These are phyloP conservation scores for Nemoura dubitans DNA, from an alignment of 2,888 invertebrate species.

Conservation along the genomic window DNA sequence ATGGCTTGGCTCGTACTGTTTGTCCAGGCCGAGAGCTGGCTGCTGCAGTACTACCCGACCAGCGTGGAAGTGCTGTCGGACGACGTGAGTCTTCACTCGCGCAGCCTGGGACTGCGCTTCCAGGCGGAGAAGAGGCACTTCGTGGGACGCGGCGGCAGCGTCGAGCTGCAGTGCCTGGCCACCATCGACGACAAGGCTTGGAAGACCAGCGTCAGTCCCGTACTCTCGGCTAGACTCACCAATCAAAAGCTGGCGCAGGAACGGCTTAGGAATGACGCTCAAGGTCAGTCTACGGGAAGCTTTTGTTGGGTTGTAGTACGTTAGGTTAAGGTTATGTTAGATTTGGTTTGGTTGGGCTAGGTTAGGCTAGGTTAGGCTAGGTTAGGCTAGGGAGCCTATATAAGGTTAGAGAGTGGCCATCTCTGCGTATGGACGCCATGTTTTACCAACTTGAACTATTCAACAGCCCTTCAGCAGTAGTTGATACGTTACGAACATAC, in stretches of 20 bases:
- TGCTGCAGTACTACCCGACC: conserved; percentile 29
- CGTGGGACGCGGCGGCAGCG: conserved; percentile 50
- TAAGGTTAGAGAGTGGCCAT: too few species aligned
- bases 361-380: too few species aligned
- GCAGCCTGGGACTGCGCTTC: conserved; percentile 56
- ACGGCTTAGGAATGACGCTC: conserved; percentile 27
- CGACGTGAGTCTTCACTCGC: conserved; percentile 45
- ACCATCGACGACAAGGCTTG: conserved; percentile 52
- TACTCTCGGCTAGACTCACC: conserved; percentile 48
- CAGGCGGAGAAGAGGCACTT: conserved; percentile 55
- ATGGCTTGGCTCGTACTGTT: too few species aligned
- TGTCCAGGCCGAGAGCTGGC: conserved; percentile 33
- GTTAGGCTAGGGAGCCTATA: too few species aligned
- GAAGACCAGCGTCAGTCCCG: background rate
- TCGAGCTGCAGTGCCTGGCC: conserved; percentile 55
- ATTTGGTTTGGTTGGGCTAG: too few species aligned
- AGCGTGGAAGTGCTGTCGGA: conserved; percentile 41
- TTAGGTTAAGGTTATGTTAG: too few species aligned
- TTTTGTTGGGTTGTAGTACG: too few species aligned
- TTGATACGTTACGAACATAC: too few species aligned
- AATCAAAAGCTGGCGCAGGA: conserved; percentile 46
- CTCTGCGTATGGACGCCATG: too few species aligned
- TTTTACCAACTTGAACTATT: too few species aligned
- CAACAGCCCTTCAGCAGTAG: too few species aligned
- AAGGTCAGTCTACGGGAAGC: background rate